Base-by-base conservation (phyloP, 2,888 invertebrate genomes). In the Gari tellinella region DNA sequence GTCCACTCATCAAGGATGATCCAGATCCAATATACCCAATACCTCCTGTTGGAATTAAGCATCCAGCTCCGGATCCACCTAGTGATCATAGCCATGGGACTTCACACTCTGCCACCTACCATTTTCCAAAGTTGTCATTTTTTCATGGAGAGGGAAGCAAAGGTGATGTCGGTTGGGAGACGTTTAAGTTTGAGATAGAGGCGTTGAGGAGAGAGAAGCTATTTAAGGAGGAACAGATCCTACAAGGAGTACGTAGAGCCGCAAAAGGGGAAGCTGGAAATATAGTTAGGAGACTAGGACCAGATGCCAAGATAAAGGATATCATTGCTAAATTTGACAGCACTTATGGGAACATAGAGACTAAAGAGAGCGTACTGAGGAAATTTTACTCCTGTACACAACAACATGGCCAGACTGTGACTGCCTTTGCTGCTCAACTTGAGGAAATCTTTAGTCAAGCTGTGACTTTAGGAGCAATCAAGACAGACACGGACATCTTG, bases 111-210 rank as follows among this genome's bases (percentile, higher is more conserved):
- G 40, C 14, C 17, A 8, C 17, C 10, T 31, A 31, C 31, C 4
- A 10, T 31, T 31, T 7, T 31, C 46, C 58, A 19, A 58, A 61
- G 37, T 40, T 56, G 19, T 53, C 48, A n/a, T 37, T 57, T 17
- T 56, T 56, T 56, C 48, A 45, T 46, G 56, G 65, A 19, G 56
- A 57, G 17, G 57, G 49, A 15, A 41, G 43, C 2, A 65, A 65
- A 65, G 55, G 63, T 1, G 55, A 55, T 8, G 63, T 63, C 0
- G 55, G 5, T n/a, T 63, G 37, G 46, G n/a, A 31, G 1, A 40
- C 56, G 21, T 65, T 48, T 40, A 49, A 38, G 14, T 65, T 56
- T 57, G 65, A 57, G 25, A 23, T 65, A 1, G 43, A 51, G 15
- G 38, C 46, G 14, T n/a, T 38, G 21, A 4, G 48, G 5, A 1